Conservation (phyloP, 2,888 invertebrate species). For the Napeogenes sylphis region DNA sequence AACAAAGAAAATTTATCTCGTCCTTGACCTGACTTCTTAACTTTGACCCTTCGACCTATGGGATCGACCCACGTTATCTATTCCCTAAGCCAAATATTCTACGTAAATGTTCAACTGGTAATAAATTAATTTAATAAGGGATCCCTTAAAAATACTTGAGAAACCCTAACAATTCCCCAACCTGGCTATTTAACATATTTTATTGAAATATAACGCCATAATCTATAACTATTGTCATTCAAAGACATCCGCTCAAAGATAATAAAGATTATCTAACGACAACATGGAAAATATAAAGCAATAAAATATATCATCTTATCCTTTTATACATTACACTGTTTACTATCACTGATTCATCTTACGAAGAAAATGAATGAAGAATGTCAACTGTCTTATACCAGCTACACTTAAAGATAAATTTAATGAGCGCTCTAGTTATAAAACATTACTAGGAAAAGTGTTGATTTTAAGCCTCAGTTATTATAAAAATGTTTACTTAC, state of each 20-base stretch:
- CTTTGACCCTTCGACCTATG: too few relatives aligned
- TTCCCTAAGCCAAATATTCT: too few relatives aligned
- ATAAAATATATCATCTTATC: constrained; percentile 23
- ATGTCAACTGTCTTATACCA: not conserved
- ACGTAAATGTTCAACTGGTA: too few relatives aligned
- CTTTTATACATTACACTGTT: constrained; percentile 26
- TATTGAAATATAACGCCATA: not conserved
- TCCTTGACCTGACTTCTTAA: too few relatives aligned
- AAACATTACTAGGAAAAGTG: not conserved
- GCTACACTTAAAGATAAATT: not conserved
- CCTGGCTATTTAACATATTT: too few relatives aligned
- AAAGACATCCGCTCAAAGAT: not conserved
- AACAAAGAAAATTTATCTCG: too few relatives aligned
- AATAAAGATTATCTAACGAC: constrained; percentile 23
- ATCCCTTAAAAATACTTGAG: too few relatives aligned
- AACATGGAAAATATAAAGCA: constrained; percentile 22
- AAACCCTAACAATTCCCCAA: too few relatives aligned
- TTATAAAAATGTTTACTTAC: constrained; percentile 59
- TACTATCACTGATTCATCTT: constrained; percentile 27
- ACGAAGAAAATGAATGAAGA: constrained; percentile 22
- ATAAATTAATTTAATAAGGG: too few relatives aligned
- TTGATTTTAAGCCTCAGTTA: not conserved
- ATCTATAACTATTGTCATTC: not conserved
- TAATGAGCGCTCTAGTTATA: not conserved
- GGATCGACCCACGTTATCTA: too few relatives aligned